Conservation (phyloP, 2,888 invertebrate genomes). For the Cerceris rybyensis region DNA sequence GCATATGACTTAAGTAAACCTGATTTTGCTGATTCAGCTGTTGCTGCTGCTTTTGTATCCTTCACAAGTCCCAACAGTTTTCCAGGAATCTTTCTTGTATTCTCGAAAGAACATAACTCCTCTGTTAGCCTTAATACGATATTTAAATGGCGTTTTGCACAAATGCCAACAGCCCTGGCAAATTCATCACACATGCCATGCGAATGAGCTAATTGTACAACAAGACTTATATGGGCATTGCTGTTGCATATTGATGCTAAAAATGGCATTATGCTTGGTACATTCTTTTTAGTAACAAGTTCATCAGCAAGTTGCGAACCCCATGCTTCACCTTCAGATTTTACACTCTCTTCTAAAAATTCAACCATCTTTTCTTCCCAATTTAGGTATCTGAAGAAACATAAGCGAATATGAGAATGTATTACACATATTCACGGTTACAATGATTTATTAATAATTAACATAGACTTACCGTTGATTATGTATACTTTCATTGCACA, state of each 20-base stretch:
- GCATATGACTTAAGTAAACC: conserved; percentile 74
- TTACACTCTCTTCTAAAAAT: conserved; percentile 74
- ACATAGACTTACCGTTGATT: conserved; percentile 51
- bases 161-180: conserved; percentile 74
- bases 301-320: conserved; percentile 73
- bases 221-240: conserved; percentile 65
- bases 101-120: conserved; percentile 70
- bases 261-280: conserved; percentile 65
- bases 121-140: conserved; percentile 71
- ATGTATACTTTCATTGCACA: conserved; percentile 11
- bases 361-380: conserved; percentile 76
- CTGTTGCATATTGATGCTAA: conserved; percentile 72
- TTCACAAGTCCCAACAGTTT: conserved; percentile 74
- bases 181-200: conserved; percentile 66
- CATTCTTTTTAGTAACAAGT: conserved; percentile 59
- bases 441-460: conserved; percentile 8
- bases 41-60: conserved; percentile 75
- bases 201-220: conserved; percentile 68
- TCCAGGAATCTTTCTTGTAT: conserved; percentile 72
- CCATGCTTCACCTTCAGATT: conserved; percentile 74
- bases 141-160: conserved; percentile 71
- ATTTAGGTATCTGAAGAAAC: conserved; percentile 54
- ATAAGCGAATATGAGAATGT: not conserved
- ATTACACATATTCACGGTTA: not conserved
- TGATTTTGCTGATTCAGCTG: conserved; percentile 74